Evolutionary conservation across 1,140 invertebrate species (phyloP).

Genomic region (Maconellicoccus hirsutus): DNA sequence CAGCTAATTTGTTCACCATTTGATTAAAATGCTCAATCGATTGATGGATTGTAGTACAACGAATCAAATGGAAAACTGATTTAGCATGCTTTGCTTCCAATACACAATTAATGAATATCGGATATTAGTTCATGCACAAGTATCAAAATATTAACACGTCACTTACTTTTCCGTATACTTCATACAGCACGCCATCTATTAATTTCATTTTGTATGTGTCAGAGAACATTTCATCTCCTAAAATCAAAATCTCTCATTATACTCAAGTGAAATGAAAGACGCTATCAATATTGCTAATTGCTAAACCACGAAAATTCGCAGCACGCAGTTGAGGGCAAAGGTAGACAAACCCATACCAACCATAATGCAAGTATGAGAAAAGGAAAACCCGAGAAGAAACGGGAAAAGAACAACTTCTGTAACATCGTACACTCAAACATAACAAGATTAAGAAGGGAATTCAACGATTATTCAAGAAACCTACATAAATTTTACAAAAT

Average conservation of each 20-base stretch:
- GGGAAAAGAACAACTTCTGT: too few species aligned
- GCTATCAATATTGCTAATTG: neutral
- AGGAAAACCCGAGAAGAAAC: neutral
- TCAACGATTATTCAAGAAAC: neutral
- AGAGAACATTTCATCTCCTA: constrained; percentile 95
- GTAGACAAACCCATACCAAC: neutral
- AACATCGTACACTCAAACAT: neutral
- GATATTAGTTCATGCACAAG: constrained; percentile 14
- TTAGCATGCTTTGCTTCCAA: constrained; percentile 16
- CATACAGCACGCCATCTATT: constrained; percentile 85
- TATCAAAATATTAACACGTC: neutral
- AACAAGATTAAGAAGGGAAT: neutral
- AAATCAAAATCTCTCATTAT: constrained; percentile 34
- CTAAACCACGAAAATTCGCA: too few species aligned
- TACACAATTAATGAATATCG: neutral
- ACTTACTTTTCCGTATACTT: constrained; percentile 77
- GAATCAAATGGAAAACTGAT: neutral
- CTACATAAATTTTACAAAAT: too few species aligned
- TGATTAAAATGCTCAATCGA: neutral
- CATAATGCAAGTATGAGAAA: too few species aligned
- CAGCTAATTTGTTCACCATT: neutral
- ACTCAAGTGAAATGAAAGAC: constrained; percentile 14
- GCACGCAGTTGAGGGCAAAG: neutral
- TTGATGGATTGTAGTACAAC: neutral
- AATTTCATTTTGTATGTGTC: constrained; percentile 93